Evolutionary conservation across 2,888 invertebrate genomes (phyloP).

Genomic region (Oscheius sp.): DNA sequence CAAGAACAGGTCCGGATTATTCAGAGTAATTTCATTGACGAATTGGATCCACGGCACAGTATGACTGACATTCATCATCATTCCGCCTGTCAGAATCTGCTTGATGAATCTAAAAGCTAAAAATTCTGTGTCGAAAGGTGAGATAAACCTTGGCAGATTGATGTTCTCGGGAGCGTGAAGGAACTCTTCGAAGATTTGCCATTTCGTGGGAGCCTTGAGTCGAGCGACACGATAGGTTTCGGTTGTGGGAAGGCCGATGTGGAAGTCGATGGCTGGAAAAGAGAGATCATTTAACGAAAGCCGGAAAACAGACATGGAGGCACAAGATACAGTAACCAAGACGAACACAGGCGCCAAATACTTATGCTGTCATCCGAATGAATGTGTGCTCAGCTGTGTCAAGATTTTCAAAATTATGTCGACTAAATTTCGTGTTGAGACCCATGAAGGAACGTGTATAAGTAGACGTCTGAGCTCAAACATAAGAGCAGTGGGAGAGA

Average conservation of each 20-base stretch:
- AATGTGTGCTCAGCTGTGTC: too few species aligned
- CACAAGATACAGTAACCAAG: too few species aligned
- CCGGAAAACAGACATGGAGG: not conserved
- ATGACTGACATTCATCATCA: conserved; percentile 35
- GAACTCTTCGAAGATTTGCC: conserved; percentile 47
- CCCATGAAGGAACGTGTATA: too few species aligned
- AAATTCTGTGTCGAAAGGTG: not conserved
- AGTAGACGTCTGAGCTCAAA: too few species aligned
- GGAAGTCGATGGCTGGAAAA: conserved; percentile 57
- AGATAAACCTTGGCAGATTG: conserved; percentile 33
- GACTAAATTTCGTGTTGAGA: too few species aligned
- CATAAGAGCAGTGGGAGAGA: too few species aligned
- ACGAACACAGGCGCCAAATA: too few species aligned
- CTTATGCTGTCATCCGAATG: too few species aligned
- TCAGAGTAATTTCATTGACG: conserved; percentile 58
- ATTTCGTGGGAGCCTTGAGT: conserved; percentile 46
- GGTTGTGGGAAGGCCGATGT: conserved; percentile 56
- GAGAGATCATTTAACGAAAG: not conserved
- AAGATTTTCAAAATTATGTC: too few species aligned
- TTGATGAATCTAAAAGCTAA: conserved; percentile 32
- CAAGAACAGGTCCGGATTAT: conserved; percentile 64
- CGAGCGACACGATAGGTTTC: conserved; percentile 59
- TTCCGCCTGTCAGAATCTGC: conserved; percentile 40
- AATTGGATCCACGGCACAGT: conserved; percentile 48
- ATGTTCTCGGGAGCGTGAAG: conserved; percentile 42